Evolutionary conservation across 2,797 vertebrate genomes (phyloP), one percentile per base, ranked within the genome.

Genomic region (Argya squamiceps): DNA sequence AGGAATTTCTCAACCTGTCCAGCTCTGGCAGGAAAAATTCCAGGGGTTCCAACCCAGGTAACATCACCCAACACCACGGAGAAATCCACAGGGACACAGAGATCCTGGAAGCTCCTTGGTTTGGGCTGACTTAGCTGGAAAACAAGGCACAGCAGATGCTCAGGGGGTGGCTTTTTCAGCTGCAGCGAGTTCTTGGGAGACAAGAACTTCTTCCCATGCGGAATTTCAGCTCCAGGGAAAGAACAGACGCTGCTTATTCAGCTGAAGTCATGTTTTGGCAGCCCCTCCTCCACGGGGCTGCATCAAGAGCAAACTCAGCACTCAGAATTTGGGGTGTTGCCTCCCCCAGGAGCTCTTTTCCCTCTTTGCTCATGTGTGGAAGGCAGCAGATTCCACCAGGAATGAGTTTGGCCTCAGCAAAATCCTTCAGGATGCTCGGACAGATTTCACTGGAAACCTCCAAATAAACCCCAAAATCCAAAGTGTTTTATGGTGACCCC

Each of bases 161-260:
- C 63, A 84, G 86, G 84, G 81, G 90, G 92, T 85, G 81, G 87
- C 53, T 76, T 88, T 89, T 81, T 93, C 70, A 92, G 75, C 88
- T 95, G 65, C 36, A 29, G 44, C 15, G 2, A 64, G 73, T 22
- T 53, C 70, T 50, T 44, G 92, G 52, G 92, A 96, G 88, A 95
- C 21, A 4, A 86, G 86, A 94, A 71, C 82, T 91, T 85, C 87
- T 78, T 95, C 76, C 79, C 84, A 44, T 88, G 84, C 6, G 0
- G 53, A 75, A 85, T 96, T 93, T 89, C 84, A 84, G 89, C 84
- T 95, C 83, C 82, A 44, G 76, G 89, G 50, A 26, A 30, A 24
- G 85, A 93, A 89, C 84, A 85, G 64, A 30, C 3, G 1, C 75
- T 88, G 84, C 96, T 97, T 95, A 71, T 92, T 97, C 91, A 95